Percentiles rank a stretch among this genome's conserved stretches.
Evolutionary conservation across 2,797 vertebrate species (phyloP).

Genomic region (Capromys pilorides): DNA sequence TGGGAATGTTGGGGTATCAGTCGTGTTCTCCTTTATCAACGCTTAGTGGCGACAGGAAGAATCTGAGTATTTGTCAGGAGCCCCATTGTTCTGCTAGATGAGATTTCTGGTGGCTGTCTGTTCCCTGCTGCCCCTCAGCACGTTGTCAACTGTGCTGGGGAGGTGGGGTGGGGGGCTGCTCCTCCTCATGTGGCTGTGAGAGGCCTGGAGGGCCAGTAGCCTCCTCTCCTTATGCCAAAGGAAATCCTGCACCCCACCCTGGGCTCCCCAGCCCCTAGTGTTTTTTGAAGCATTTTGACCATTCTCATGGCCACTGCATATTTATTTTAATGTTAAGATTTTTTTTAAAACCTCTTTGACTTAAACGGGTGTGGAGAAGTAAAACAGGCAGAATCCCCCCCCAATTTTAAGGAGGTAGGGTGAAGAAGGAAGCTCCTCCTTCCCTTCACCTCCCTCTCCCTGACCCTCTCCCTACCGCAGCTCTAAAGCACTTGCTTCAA

Average conservation of each 20-base stretch:
- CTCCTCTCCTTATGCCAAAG: slow-evolving; percentile 82
- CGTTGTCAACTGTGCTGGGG: slow-evolving; percentile 76
- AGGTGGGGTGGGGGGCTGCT: slow-evolving; percentile 38
- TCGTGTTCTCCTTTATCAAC: slow-evolving; percentile 89
- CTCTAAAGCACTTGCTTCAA: slow-evolving; percentile 92
- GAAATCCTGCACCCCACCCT: slow-evolving; percentile 72
- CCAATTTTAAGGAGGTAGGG: slow-evolving; percentile 76
- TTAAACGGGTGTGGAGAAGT: slow-evolving; percentile 82
- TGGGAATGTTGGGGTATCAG: slow-evolving; percentile 70
- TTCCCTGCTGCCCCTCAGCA: slow-evolving; percentile 72
- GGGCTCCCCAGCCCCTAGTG: slow-evolving; percentile 68
- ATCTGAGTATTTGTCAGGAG: slow-evolving; percentile 81
- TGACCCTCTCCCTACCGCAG: slow-evolving; percentile 63
- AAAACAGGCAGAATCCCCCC: slow-evolving; percentile 80
- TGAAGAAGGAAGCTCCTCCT: slow-evolving; percentile 82
- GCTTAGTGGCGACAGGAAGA: slow-evolving; percentile 82
- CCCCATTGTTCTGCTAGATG: slow-evolving; percentile 84
- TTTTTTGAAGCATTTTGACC: slow-evolving; percentile 80
- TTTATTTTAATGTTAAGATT: slow-evolving; percentile 82
- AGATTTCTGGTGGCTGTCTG: slow-evolving; percentile 86
- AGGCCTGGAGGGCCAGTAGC: slow-evolving; percentile 67
- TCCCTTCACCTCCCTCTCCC: slow-evolving; percentile 1
- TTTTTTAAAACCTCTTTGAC: slow-evolving; percentile 80
- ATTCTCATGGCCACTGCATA: slow-evolving; percentile 82
- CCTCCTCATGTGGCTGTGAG: slow-evolving; percentile 70